phyloP scores from a whole-genome alignment of 92 coral and sea anemone species.

The Zoanthus solanderi region DNA sequence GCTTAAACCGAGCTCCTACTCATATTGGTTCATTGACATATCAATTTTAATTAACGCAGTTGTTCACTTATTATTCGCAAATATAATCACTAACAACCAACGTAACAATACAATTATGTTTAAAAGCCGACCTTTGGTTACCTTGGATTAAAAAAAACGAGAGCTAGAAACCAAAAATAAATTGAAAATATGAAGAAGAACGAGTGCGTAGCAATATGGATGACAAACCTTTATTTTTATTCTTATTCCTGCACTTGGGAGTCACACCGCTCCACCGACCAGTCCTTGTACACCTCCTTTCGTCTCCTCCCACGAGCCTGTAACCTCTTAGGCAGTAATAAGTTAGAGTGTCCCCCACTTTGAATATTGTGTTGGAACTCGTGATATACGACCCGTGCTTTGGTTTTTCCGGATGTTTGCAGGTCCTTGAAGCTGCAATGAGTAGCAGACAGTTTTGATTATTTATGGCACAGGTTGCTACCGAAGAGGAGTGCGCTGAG shows the following conservation, averaged over 20 bases:
- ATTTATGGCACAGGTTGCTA: too few relatives aligned
- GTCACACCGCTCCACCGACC: slow-evolving; percentile 67
- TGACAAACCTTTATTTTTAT: slow-evolving; percentile 55
- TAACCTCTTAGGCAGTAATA: slow-evolving; percentile 68
- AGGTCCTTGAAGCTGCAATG: too few relatives aligned
- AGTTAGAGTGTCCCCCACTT: slow-evolving; percentile 56
- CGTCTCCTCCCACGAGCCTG: slow-evolving; percentile 56
- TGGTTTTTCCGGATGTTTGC: too few relatives aligned
- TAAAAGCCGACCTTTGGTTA: too few relatives aligned
- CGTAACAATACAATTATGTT: too few relatives aligned
- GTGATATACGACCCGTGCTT: slow-evolving; percentile 29
- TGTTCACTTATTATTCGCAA: too few relatives aligned
- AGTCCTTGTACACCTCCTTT: slow-evolving; percentile 54
- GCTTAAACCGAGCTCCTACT: too few relatives aligned
- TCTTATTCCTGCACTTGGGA: slow-evolving; percentile 55
- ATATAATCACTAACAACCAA: too few relatives aligned
- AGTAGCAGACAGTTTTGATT: too few relatives aligned
- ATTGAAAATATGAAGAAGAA: background rate
- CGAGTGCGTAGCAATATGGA: background rate
- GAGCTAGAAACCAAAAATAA: background rate
- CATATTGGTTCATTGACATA: too few relatives aligned
- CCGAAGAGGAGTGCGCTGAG: too few relatives aligned
- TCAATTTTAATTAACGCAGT: too few relatives aligned
- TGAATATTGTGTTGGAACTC: background rate
- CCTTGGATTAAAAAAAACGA: background rate